Conservation (phyloP, 2,797 vertebrate genomes). For the Craterocephalus amniculus region DNA sequence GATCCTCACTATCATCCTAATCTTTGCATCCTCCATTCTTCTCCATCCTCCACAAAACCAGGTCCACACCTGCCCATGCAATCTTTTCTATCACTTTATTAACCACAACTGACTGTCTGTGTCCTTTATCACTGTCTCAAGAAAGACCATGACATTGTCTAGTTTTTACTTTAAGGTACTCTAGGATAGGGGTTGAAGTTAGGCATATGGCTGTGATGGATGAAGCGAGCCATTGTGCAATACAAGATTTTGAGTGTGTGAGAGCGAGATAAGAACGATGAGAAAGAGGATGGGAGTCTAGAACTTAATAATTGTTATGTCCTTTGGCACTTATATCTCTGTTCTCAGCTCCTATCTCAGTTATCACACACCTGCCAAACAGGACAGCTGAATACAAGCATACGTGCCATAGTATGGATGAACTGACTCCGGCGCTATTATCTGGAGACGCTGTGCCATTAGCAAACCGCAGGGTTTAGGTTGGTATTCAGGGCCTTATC, state of each 20-base stretch:
- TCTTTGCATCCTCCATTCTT: conserved; percentile 55
- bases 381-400: conserved; percentile 41
- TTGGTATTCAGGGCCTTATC: conserved; percentile 55
- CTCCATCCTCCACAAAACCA: conserved; percentile 21
- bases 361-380: conserved; percentile 60
- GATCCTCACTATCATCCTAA: conserved; percentile 22
- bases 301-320: conserved; percentile 22
- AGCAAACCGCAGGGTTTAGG: conserved; percentile 40
- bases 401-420: conserved; percentile 39
- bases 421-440: conserved; percentile 37
- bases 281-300: not conserved
- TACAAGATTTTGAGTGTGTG: not conserved
- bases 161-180: not conserved
- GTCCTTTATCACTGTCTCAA: not conserved
- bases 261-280: not conserved
- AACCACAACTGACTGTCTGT: conserved; percentile 9
- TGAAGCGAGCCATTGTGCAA: not conserved
- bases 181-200: too few relatives aligned
- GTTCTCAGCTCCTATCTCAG: conserved; percentile 42
- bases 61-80: conserved; percentile 49
- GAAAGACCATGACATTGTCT: not conserved
- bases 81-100: conserved; percentile 56
- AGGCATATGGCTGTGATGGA: not conserved
- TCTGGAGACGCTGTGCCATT: conserved; percentile 49
- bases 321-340: conserved; percentile 17